Percentiles rank a stretch among this genome's conserved stretches.
These are phyloP conservation scores for Cylas formicarius DNA, from an alignment of 1,140 invertebrate species.

Conservation along the genomic window DNA sequence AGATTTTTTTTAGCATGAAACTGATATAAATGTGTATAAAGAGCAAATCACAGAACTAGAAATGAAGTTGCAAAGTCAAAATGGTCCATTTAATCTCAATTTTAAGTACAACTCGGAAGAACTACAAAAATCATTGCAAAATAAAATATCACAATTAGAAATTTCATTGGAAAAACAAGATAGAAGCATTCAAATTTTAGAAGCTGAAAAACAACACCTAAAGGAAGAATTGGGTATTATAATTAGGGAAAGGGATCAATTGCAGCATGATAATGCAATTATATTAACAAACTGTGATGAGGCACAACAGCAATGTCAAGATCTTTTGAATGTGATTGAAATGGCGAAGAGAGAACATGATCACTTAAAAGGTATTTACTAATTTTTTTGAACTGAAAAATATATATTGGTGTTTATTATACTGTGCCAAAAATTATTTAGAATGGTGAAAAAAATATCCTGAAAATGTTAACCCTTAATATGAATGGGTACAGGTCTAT, in stretches of 20 bases:
- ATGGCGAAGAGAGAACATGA: constrained; percentile 30
- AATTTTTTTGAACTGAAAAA: no score
- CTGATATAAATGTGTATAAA: constrained; percentile 25
- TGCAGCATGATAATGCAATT: constrained; percentile 18
- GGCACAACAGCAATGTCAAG: constrained; percentile 31
- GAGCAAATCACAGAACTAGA: constrained; percentile 27
- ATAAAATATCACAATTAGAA: constrained; percentile 29
- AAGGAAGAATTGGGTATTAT: constrained; percentile 27
- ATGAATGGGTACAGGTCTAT: no score
- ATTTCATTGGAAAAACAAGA: constrained; percentile 22
- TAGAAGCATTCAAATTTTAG: constrained; percentile 22
- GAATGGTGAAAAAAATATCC: no score
- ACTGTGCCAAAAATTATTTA: no score
- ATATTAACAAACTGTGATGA: constrained; percentile 25
- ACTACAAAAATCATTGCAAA: constrained; percentile 25
- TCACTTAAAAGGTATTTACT: constrained; percentile 31
- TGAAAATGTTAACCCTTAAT: no score
- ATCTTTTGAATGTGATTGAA: constrained; percentile 29
- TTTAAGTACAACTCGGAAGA: constrained; percentile 28
- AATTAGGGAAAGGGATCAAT: constrained; percentile 16
- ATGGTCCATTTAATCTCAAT: constrained; percentile 25
- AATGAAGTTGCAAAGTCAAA: constrained; percentile 26
- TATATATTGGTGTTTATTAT: no score
- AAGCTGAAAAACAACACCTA: constrained; percentile 26
- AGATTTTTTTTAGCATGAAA: constrained; percentile 19